Evolutionary conservation across 2,888 invertebrate genomes (phyloP), one percentile per base, ranked within the genome.

Genomic region (Byasa hedistus): DNA sequence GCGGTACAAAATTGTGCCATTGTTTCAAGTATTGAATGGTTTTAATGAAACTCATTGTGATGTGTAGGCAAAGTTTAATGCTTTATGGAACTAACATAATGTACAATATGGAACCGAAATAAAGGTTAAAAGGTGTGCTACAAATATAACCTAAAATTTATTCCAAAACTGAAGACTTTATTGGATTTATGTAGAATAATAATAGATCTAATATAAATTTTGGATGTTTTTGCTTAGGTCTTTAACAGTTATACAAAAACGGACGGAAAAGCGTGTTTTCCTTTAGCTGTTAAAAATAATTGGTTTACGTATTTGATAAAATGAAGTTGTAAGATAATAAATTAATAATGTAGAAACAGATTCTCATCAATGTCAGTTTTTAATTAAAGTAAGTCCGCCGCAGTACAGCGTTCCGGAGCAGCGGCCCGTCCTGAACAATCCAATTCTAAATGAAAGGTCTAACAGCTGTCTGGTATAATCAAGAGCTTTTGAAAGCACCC

Each of bases 401-500:
- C 19, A 21, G 19, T 52, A 52, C 21, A 8, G 52, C 21, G 10
- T 52, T 21, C 52, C 52, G 21, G 19, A 52, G 19, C 52, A 21
- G 52, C 52, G 10, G 52, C 52, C 21, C n/a, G 52, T 21, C 52
- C 21, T 21, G 52, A 52, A 52, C 52, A 21, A 52, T 52, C 52
- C 52, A 52, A 52, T 52, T 52, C 52, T 52, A 52, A 52, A 52
- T 52, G 15, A 52, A 52, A 52, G 52, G 52, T 52, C 52, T 52
- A 52, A 52, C 52, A 52, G n/a, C 52, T 52, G 52, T 52, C 52
- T 52, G 52, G 52, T 52, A 52, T 52, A 52, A 52, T 52, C 52
- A 21, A 52, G 52, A 52, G 21, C n/a, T 52, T 44, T 19, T 21
- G 52, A 52, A 21, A 12, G 52, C 52, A 1, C 21, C 51, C 21